A percentile compares a stretch with the other conserved stretches of the same genome.
Evolutionary conservation across 1,140 invertebrate genomes (phyloP).

Genomic region (Platyura marginata): DNA sequence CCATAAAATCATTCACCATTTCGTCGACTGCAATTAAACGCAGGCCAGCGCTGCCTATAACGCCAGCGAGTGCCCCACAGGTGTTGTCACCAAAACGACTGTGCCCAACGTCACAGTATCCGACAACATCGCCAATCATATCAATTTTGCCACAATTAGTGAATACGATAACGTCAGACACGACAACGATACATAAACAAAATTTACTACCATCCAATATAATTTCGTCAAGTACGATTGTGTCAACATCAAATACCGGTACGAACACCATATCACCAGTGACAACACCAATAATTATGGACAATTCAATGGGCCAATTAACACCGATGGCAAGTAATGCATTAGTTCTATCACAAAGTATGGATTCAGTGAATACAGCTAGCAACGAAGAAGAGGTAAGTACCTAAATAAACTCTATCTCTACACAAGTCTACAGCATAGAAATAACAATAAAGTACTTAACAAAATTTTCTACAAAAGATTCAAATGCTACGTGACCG

Average conservation of each 20-base stretch:
- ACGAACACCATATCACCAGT: not conserved
- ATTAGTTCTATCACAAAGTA: slow-evolving; percentile 52
- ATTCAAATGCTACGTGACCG: no score
- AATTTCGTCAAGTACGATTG: not conserved
- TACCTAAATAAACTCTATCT: no score
- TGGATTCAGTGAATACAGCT: slow-evolving; percentile 82
- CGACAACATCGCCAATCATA: not conserved
- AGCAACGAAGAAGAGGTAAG: slow-evolving; percentile 80
- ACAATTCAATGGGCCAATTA: slow-evolving; percentile 11
- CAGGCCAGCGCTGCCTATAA: slow-evolving; percentile 27
- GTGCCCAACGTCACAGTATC: slow-evolving; percentile 11
- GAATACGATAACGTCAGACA: not conserved
- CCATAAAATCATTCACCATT: slow-evolving; percentile 25
- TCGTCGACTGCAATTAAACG: slow-evolving; percentile 28
- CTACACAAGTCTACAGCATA: no score
- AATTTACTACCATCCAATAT: not conserved
- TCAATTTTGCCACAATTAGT: not conserved
- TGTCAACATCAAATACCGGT: not conserved
- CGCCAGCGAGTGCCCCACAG: slow-evolving; percentile 27
- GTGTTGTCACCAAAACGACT: slow-evolving; percentile 26
- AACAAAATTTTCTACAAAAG: no score
- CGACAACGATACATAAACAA: not conserved
- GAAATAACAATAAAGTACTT: no score
- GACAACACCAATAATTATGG: slow-evolving; percentile 6
- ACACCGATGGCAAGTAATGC: slow-evolving; percentile 21